Conservation (phyloP, 2,888 invertebrate species). For the Shargacucullia verbasci region DNA sequence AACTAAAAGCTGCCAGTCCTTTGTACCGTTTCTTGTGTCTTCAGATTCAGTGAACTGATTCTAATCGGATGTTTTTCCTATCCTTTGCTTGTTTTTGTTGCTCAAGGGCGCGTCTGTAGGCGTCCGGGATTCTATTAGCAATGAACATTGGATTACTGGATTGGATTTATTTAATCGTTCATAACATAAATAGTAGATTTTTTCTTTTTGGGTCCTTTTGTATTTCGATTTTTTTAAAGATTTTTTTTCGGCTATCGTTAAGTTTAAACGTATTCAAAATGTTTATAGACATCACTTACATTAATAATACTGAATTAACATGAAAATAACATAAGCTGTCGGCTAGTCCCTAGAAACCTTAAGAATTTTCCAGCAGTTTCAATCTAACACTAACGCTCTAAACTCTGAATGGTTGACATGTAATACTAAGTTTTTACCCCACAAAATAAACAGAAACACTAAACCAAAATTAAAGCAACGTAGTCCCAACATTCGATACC, state of each 20-base stretch:
- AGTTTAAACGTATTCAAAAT: too few relatives aligned
- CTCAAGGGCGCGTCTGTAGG: slow-evolving; percentile 43
- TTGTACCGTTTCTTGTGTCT: slow-evolving; percentile 38
- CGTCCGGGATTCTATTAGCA: slow-evolving; percentile 48
- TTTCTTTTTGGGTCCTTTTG: not conserved
- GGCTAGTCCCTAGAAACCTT: too few relatives aligned
- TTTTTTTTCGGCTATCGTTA: too few relatives aligned
- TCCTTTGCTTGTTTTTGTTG: slow-evolving; percentile 44
- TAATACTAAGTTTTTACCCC: too few relatives aligned
- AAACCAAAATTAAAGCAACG: not conserved
- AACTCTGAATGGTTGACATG: too few relatives aligned
- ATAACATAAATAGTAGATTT: slow-evolving; percentile 1
- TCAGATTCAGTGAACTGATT: slow-evolving; percentile 53
- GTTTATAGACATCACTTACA: too few relatives aligned
- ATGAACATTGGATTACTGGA: slow-evolving; percentile 45
- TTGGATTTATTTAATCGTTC: slow-evolving; percentile 26
- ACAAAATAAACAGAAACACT: not conserved
- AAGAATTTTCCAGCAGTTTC: too few relatives aligned
- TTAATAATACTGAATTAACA: too few relatives aligned
- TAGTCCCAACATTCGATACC: not conserved
- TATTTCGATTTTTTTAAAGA: too few relatives aligned
- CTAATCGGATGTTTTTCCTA: slow-evolving; percentile 52
- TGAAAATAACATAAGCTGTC: too few relatives aligned
- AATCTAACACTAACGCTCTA: too few relatives aligned
- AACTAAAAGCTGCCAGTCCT: slow-evolving; percentile 38